These are phyloP conservation scores for Glossosoma conforme DNA, from an alignment of 1,140 invertebrate species.

Conservation along the genomic window DNA sequence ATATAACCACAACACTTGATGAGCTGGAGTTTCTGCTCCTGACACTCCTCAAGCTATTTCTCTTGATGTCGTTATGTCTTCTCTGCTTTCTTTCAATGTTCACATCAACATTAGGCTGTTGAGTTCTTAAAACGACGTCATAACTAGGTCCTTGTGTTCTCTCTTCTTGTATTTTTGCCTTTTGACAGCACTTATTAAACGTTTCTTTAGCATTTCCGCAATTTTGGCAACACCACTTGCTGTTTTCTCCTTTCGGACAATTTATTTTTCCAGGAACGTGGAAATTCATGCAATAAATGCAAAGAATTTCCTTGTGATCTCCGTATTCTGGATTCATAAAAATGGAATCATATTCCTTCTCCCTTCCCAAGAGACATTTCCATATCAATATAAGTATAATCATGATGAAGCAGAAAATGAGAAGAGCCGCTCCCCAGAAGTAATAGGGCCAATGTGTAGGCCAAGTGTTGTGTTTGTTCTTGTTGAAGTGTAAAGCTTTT, in stretches of 20 bases:
- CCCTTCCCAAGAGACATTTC: conserved; percentile 10
- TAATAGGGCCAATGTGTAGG: conserved; percentile 11
- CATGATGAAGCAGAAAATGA: conserved; percentile 22
- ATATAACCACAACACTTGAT: conserved; percentile 19
- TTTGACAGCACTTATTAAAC: conserved; percentile 23
- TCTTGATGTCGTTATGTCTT: conserved; percentile 10
- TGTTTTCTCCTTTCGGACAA: conserved; percentile 8
- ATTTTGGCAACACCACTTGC: conserved; percentile 2
- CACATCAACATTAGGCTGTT: conserved; percentile 16
- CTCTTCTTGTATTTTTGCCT: conserved; percentile 4
- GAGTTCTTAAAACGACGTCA: conserved; percentile 20
- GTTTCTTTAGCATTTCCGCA: conserved; percentile 25
- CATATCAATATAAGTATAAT: conserved; percentile 15
- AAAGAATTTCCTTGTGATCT: conserved; percentile 22
- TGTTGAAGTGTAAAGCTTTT: conserved; percentile 5
- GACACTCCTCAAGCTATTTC: conserved; percentile 22
- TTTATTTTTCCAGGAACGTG: conserved; percentile 11
- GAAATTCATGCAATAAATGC: conserved; percentile 21
- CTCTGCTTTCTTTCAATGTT: background rate
- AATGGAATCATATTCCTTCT: conserved; percentile 16
- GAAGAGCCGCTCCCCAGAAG: conserved; percentile 20
- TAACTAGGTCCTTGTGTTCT: conserved; percentile 9
- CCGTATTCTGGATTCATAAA: conserved; percentile 25
- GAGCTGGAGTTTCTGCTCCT: conserved; percentile 15
- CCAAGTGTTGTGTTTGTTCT: conserved; percentile 3